phyloP scores from a whole-genome alignment of 2,797 vertebrate genomes.

The Percopsis omiscomaycus region DNA sequence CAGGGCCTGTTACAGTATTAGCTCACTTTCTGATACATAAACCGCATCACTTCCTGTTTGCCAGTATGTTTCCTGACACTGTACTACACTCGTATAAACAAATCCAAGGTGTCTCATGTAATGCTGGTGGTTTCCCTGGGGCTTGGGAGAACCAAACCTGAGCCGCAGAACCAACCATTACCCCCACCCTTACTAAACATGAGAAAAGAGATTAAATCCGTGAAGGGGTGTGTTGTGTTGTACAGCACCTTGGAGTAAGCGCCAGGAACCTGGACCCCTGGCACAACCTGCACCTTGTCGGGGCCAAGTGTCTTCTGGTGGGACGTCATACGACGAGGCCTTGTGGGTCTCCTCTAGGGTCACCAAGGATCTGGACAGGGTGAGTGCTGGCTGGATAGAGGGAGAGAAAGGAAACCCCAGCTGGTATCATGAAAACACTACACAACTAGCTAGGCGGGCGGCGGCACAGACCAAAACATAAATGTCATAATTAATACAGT shows the following conservation, averaged over 20 bases:
- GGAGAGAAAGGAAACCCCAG: slow-evolving; percentile 17
- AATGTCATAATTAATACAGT: too few relatives aligned
- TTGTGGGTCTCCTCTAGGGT: slow-evolving; percentile 77
- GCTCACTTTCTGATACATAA: too few relatives aligned
- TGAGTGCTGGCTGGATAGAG: not conserved
- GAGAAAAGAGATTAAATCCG: too few relatives aligned
- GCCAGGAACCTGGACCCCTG: slow-evolving; percentile 83
- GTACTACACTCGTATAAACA: too few relatives aligned
- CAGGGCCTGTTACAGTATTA: too few relatives aligned
- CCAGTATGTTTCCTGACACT: too few relatives aligned
- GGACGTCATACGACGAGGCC: slow-evolving; percentile 91
- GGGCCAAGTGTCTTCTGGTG: slow-evolving; percentile 88
- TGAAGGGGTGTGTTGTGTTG: not conserved
- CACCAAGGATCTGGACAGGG: slow-evolving; percentile 12
- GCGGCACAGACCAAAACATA: too few relatives aligned
- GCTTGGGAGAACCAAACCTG: too few relatives aligned
- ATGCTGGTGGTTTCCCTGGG: too few relatives aligned
- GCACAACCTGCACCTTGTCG: slow-evolving; percentile 87
- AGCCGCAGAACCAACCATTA: too few relatives aligned
- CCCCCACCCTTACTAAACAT: too few relatives aligned
- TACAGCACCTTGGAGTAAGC: slow-evolving; percentile 84
- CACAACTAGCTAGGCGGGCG: not conserved
- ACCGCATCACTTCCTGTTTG: too few relatives aligned
- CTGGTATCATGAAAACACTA: slow-evolving; percentile 27
- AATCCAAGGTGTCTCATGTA: not conserved